These are phyloP conservation scores for Cynodonichthys magdalenae DNA, from an alignment of 2,797 vertebrate genomes.

Conservation along the genomic window DNA sequence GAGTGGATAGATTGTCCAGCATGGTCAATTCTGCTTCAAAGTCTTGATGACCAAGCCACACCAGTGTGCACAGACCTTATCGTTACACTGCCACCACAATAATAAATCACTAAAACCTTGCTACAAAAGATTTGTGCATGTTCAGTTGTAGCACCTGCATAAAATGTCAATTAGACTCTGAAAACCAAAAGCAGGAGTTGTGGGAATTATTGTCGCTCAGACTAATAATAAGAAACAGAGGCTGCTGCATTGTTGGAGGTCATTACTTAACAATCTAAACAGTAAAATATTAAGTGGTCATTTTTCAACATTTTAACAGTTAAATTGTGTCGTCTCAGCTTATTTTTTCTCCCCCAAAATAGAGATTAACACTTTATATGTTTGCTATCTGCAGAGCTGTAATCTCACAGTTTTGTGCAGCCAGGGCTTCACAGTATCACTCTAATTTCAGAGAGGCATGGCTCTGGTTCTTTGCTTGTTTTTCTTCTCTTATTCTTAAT, in stretches of 20 bases:
- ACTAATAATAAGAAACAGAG: too few relatives aligned
- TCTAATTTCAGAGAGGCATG: constrained; percentile 48
- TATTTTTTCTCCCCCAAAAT: background rate
- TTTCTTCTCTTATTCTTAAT: constrained; percentile 18
- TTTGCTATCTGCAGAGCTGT: constrained; percentile 45
- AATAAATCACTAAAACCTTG: too few relatives aligned
- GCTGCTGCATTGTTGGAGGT: background rate
- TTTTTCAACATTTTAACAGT: constrained; percentile 3
- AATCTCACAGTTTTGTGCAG: constrained; percentile 40
- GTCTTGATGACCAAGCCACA: too few relatives aligned
- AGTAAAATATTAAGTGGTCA: constrained; percentile 1
- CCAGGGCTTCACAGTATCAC: constrained; percentile 34
- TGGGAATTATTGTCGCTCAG: too few relatives aligned
- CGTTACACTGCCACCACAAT: too few relatives aligned
- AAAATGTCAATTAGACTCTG: too few relatives aligned
- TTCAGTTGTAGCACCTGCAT: too few relatives aligned
- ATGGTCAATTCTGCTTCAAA: too few relatives aligned
- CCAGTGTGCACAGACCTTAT: too few relatives aligned
- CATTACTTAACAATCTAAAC: background rate
- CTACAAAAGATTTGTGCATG: too few relatives aligned
- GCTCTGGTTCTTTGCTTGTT: constrained; percentile 31
- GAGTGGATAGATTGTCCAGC: too few relatives aligned
- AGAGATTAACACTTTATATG: background rate
- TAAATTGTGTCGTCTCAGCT: background rate
- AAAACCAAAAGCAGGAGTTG: too few relatives aligned